These are phyloP conservation scores for Brachyhypopomus occidentalis DNA, from an alignment of 2,113 vertebrate genomes.

Conservation along the genomic window DNA sequence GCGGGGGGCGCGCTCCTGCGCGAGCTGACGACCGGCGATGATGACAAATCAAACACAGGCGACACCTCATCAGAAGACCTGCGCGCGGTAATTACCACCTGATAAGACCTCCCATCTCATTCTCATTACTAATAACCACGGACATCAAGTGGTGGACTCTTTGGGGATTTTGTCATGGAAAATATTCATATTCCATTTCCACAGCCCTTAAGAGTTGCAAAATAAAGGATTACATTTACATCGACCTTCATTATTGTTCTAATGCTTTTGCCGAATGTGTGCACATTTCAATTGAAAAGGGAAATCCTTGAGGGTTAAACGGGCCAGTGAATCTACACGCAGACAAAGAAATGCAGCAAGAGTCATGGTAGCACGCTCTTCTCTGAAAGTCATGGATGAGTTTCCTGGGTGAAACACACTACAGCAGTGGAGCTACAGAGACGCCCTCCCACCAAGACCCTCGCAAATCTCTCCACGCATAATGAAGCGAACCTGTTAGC, in stretches of 20 bases:
- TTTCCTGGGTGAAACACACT: background rate
- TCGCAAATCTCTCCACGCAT: slow-evolving; percentile 48
- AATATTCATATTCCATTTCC: slow-evolving; percentile 50
- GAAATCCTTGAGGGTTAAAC: slow-evolving; percentile 29
- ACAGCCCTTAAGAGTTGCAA: slow-evolving; percentile 45
- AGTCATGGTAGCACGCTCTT: background rate
- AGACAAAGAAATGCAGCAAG: slow-evolving; percentile 11
- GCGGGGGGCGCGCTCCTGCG: background rate
- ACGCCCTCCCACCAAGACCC: background rate
- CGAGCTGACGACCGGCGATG: slow-evolving; percentile 33
- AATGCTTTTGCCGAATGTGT: slow-evolving; percentile 37
- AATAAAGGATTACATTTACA: slow-evolving; percentile 50
- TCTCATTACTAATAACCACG: slow-evolving; percentile 51
- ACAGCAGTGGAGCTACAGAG: background rate
- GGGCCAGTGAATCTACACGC: background rate
- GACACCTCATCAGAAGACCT: slow-evolving; percentile 44
- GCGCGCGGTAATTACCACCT: slow-evolving; percentile 48
- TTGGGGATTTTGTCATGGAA: slow-evolving; percentile 48
- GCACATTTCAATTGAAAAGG: slow-evolving; percentile 24
- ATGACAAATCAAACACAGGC: slow-evolving; percentile 49
- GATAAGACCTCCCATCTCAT: slow-evolving; percentile 44
- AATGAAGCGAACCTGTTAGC: slow-evolving; percentile 55
- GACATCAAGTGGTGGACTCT: slow-evolving; percentile 37
- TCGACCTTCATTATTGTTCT: slow-evolving; percentile 38
- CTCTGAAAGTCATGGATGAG: background rate